phyloP scores from a whole-genome alignment of 2,797 vertebrate species.

The Parauchenoglanis ngamensis region DNA sequence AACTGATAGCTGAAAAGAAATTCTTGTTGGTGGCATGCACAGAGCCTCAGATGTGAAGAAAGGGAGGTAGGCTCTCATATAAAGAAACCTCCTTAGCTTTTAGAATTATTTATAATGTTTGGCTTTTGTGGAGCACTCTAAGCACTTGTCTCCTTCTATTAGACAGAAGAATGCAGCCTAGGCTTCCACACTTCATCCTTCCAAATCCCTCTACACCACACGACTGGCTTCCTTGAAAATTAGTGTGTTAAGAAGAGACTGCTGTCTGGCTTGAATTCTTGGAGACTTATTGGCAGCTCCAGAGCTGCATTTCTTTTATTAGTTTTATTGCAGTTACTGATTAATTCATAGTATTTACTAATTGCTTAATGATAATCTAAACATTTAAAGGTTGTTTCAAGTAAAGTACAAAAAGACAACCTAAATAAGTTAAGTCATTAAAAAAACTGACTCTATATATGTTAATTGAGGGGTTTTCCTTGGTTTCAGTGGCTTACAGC shows the following conservation, averaged over 20 bases:
- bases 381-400: not conserved
- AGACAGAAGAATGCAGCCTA: slow-evolving; percentile 59
- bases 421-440: not conserved
- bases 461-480: not conserved
- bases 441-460: not conserved
- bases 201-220: slow-evolving; percentile 57
- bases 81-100: slow-evolving; percentile 80
- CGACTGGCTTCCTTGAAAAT: slow-evolving; percentile 12
- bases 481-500: not conserved
- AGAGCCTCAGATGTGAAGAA: slow-evolving; percentile 40
- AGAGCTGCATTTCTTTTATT: not conserved
- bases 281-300: not conserved
- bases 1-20: slow-evolving; percentile 27
- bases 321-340: not conserved
- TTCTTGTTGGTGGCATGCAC: slow-evolving; percentile 41
- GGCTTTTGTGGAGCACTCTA: slow-evolving; percentile 80
- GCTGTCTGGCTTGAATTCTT: not conserved
- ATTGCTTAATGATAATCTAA: not conserved
- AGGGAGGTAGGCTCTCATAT: slow-evolving; percentile 66
- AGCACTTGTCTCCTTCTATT: slow-evolving; percentile 83
- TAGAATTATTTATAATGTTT: slow-evolving; percentile 85
- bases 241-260: not conserved
- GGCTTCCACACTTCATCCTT: slow-evolving; percentile 75
- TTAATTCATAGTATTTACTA: not conserved
- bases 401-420: not conserved